These are phyloP conservation scores for Heliconius aoede DNA, from an alignment of 2,888 invertebrate genomes.

Conservation along the genomic window DNA sequence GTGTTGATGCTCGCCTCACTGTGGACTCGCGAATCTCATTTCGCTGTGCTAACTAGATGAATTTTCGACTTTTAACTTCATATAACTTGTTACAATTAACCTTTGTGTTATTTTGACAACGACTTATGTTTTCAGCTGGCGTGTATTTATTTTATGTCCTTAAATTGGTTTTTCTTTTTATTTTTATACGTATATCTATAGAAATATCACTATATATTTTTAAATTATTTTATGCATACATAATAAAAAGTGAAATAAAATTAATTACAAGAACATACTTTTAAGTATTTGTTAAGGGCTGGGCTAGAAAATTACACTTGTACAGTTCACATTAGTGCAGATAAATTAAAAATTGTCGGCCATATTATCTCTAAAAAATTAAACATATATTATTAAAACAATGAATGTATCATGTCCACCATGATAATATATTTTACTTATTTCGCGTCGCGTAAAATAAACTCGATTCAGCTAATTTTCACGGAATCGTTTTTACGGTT, in stretches of 20 bases:
- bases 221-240: background rate
- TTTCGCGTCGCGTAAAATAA: conserved; percentile 44
- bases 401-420: background rate
- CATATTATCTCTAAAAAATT: background rate
- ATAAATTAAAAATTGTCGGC: rapidly evolving
- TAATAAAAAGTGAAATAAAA: background rate
- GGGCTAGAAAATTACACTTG: background rate
- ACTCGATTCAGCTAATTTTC: conserved; percentile 75
- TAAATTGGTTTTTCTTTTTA: background rate
- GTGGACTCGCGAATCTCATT: conserved; percentile 62
- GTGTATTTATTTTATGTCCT: background rate
- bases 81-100: conserved; percentile 38
- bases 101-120: conserved; percentile 14
- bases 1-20: conserved; percentile 70
- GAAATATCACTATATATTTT: background rate
- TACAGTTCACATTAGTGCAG: background rate
- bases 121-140: background rate
- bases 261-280: background rate
- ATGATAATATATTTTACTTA: conserved; percentile 41
- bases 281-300: background rate
- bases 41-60: conserved; percentile 58
- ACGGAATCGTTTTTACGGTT: conserved; percentile 77
- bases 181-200: background rate
- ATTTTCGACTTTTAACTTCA: conserved; percentile 54
- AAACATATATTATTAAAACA: background rate